A percentile compares a stretch with the other conserved stretches of the same genome.
These are phyloP conservation scores for Numenius arquata DNA, from an alignment of 2,113 vertebrate genomes.

Conservation along the genomic window DNA sequence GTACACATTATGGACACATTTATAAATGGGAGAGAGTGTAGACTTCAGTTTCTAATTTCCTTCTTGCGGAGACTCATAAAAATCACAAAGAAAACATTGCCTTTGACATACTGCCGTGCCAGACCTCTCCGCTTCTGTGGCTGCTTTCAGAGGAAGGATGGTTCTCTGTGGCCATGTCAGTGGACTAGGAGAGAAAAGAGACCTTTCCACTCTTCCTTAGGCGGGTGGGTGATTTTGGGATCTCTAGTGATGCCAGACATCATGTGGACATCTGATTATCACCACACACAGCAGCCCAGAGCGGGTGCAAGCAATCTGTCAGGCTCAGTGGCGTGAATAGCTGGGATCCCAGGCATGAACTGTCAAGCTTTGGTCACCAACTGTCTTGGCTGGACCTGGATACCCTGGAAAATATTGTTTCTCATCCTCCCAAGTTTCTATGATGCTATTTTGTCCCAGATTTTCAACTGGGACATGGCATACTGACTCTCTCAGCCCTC, in stretches of 20 bases:
- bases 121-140: not conserved
- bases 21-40: slow-evolving; percentile 36
- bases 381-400: not conserved
- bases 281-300: not conserved
- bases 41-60: slow-evolving; percentile 51
- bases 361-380: not conserved
- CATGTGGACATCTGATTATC: not conserved
- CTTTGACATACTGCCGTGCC: not conserved
- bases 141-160: not conserved
- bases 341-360: not conserved
- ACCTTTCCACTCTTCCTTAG: not conserved
- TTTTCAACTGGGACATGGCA: not conserved
- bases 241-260: not conserved
- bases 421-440: not conserved
- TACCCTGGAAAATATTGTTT: not conserved
- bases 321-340: not conserved
- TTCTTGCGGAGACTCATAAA: slow-evolving; percentile 37
- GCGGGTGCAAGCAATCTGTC: not conserved
- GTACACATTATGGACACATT: slow-evolving; percentile 10
- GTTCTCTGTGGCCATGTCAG: not conserved
- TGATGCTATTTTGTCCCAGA: not conserved
- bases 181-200: not conserved
- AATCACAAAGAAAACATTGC: not conserved
- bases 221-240: not conserved
- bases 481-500: not conserved